These are phyloP conservation scores for Platysternon megacephalum DNA, from an alignment of 2,113 vertebrate genomes.

Conservation along the genomic window DNA sequence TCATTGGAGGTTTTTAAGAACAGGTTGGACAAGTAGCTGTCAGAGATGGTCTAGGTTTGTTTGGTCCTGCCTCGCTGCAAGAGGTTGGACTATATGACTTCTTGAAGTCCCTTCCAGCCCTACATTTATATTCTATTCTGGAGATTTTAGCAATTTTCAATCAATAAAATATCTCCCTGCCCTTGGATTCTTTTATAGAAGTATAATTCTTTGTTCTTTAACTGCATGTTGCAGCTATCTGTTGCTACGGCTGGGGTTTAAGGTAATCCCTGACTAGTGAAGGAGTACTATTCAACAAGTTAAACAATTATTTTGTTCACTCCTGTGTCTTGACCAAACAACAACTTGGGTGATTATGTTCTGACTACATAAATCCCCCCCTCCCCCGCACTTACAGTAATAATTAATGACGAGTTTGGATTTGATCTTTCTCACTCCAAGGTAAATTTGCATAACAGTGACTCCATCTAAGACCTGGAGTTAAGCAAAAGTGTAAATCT, in stretches of 20 bases:
- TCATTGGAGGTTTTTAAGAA: not conserved
- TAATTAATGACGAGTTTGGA: not conserved
- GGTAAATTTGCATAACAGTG: not conserved
- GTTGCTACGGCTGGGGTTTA: not conserved
- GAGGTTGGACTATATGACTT: not conserved
- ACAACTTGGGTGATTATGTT: constrained; percentile 17
- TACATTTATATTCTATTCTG: not conserved
- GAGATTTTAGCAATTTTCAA: not conserved
- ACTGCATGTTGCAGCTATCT: not conserved
- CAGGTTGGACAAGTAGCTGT: not conserved
- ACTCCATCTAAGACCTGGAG: not conserved
- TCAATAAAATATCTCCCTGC: not conserved
- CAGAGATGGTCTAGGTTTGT: not conserved
- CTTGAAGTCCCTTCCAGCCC: not conserved
- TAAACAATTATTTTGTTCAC: constrained; percentile 11
- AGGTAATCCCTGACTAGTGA: not conserved
- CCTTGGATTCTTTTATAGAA: not conserved
- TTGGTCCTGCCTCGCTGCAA: not conserved
- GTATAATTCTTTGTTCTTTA: not conserved
- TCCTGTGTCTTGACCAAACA: constrained; percentile 17
- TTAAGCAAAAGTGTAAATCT: not conserved
- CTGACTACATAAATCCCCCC: constrained; percentile 5
- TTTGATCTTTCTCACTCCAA: not conserved
- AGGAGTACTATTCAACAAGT: not conserved
- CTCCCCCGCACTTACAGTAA: not conserved